phyloP scores from a whole-genome alignment of 2,113 vertebrate genomes.

The Rhadina sibilatrix region DNA sequence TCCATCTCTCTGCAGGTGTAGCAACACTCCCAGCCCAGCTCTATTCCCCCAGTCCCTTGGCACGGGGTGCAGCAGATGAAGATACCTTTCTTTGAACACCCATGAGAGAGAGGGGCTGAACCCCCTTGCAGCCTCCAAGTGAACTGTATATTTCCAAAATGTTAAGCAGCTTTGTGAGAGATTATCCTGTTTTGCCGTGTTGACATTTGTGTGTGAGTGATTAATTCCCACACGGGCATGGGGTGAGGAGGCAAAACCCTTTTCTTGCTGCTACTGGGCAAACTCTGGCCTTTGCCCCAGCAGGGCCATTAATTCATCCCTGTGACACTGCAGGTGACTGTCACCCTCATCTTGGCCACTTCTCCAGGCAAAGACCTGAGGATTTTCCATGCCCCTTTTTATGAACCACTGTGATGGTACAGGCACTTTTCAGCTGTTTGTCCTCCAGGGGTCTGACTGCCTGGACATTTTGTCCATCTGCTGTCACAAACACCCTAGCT shows the following conservation, averaged over 20 bases:
- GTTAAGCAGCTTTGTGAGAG: slow-evolving; percentile 46
- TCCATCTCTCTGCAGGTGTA: background rate
- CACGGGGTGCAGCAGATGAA: background rate
- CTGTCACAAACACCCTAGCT: background rate
- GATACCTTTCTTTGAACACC: background rate
- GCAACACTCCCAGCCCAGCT: fast-evolving
- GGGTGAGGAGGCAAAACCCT: background rate
- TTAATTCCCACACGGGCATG: background rate
- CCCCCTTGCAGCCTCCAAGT: background rate
- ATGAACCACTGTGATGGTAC: background rate
- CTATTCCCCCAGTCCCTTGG: background rate
- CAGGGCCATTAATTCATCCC: background rate
- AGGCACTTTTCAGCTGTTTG: background rate
- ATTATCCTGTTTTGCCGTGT: background rate
- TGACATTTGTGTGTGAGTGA: slow-evolving; percentile 31
- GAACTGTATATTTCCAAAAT: background rate
- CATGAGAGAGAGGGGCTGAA: background rate
- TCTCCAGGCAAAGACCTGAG: background rate
- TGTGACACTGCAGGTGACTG: background rate
- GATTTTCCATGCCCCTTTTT: background rate
- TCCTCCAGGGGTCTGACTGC: background rate
- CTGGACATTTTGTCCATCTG: background rate
- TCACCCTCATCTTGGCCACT: background rate
- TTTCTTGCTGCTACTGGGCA: fast-evolving
- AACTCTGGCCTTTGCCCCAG: background rate